phyloP scores from a whole-genome alignment of 2,113 vertebrate genomes.

The Datnioides undecimradiatus region DNA sequence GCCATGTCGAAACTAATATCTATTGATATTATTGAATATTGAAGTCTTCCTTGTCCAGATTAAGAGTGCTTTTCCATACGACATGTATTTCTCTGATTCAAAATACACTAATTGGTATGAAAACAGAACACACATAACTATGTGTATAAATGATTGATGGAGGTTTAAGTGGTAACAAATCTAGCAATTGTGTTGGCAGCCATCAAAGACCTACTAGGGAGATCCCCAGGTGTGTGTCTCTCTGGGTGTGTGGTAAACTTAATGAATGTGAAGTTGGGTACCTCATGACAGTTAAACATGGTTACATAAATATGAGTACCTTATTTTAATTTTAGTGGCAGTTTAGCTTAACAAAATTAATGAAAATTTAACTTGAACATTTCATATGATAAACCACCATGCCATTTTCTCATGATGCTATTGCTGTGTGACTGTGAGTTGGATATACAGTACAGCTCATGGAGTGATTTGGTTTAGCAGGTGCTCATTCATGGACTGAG shows the following conservation, averaged over 20 bases:
- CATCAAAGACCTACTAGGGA: neutral
- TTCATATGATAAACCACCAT: neutral
- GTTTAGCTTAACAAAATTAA: neutral
- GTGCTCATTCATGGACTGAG: slow-evolving; percentile 47
- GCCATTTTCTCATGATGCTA: neutral
- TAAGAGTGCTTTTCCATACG: neutral
- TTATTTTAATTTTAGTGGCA: neutral
- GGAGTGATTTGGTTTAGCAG: slow-evolving; percentile 13
- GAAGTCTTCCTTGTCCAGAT: neutral
- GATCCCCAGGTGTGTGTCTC: neutral
- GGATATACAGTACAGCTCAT: neutral
- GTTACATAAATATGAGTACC: neutral
- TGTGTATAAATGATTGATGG: neutral
- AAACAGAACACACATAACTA: neutral
- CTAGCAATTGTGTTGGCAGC: neutral
- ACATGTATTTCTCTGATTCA: neutral
- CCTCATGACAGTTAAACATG: neutral
- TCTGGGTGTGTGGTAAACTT: neutral
- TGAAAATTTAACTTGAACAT: too few species aligned
- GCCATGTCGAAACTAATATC: neutral
- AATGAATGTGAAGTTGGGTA: neutral
- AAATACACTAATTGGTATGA: neutral
- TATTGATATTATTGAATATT: too few species aligned
- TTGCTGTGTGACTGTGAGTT: neutral
- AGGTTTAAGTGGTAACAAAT: neutral